phyloP scores from a whole-genome alignment of 2,888 invertebrate species.

The Drosophila rellima region DNA sequence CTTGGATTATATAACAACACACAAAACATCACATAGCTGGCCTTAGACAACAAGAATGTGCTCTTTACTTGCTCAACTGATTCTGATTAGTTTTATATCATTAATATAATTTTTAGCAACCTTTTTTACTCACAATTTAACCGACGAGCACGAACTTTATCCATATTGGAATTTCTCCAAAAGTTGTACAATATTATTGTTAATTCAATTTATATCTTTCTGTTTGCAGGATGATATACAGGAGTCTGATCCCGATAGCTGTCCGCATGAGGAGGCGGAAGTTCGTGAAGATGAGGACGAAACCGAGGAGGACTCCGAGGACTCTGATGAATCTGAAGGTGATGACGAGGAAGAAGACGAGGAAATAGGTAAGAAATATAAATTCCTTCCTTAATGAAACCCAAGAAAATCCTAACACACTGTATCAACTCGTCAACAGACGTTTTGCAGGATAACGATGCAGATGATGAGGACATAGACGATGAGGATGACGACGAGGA shows the following conservation, averaged over 20 bases:
- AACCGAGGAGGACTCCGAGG: slow-evolving; percentile 85
- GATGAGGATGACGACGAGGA: slow-evolving; percentile 86
- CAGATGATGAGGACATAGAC: slow-evolving; percentile 85
- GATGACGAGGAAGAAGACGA: slow-evolving; percentile 86
- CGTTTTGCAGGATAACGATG: slow-evolving; percentile 83
- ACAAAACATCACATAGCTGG: slow-evolving; percentile 78
- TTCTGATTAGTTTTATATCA: slow-evolving; percentile 28
- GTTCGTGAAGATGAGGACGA: slow-evolving; percentile 84
- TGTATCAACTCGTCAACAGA: slow-evolving; percentile 37
- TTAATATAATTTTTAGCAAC: slow-evolving; percentile 54
- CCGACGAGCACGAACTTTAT: slow-evolving; percentile 39
- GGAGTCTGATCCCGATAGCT: slow-evolving; percentile 86
- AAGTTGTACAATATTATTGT: neutral
- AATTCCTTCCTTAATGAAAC: neutral
- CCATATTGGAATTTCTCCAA: neutral
- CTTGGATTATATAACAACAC: slow-evolving; percentile 58
- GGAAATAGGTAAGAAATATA: slow-evolving; percentile 80
- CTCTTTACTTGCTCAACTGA: slow-evolving; percentile 53
- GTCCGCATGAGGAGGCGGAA: slow-evolving; percentile 84
- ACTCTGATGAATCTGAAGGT: slow-evolving; percentile 85
- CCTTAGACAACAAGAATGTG: slow-evolving; percentile 84
- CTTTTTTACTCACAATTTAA: slow-evolving; percentile 41
- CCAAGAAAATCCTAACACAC: neutral
- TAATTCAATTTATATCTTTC: slow-evolving; percentile 18
- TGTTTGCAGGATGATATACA: slow-evolving; percentile 85